Conservation (phyloP, 2,888 invertebrate genomes). For the Tanytarsus gracilentus region DNA sequence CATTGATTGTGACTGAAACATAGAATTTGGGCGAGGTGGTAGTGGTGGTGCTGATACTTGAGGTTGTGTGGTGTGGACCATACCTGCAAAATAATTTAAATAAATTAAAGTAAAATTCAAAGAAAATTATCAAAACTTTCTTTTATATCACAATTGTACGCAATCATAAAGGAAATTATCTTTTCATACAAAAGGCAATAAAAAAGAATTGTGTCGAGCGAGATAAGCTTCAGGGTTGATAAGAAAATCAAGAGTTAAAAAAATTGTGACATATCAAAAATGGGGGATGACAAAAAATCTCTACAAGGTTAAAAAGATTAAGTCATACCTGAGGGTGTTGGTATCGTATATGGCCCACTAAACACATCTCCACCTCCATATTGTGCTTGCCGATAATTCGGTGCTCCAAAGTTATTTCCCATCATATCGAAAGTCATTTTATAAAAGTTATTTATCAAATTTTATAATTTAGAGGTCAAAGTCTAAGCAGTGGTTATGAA, state of each 20-base stretch:
- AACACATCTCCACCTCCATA: conserved; percentile 13
- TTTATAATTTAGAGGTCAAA: too few relatives aligned
- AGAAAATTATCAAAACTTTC: not conserved
- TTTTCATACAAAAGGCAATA: too few relatives aligned
- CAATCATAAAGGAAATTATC: too few relatives aligned
- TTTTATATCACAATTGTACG: too few relatives aligned
- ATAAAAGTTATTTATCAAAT: too few relatives aligned
- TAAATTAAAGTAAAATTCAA: not conserved
- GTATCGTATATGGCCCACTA: conserved; percentile 14
- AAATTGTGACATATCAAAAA: not conserved
- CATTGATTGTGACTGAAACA: not conserved
- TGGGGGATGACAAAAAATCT: too few relatives aligned
- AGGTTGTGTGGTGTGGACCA: conserved; percentile 33
- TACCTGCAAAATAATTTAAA: conserved; percentile 33
- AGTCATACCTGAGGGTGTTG: conserved; percentile 10
- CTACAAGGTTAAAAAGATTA: too few relatives aligned
- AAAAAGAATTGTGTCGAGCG: not conserved
- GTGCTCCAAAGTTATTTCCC: conserved; percentile 5
- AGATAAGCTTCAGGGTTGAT: not conserved
- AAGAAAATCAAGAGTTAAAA: not conserved
- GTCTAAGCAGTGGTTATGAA: too few relatives aligned
- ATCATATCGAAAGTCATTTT: too few relatives aligned
- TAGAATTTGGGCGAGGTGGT: conserved; percentile 34
- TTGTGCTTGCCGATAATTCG: conserved; percentile 6
- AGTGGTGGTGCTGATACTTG: conserved; percentile 32